Evolutionary conservation across 2,797 vertebrate genomes (phyloP), one percentile per base, ranked within the genome.

Genomic region (Alcedo atthis): DNA sequence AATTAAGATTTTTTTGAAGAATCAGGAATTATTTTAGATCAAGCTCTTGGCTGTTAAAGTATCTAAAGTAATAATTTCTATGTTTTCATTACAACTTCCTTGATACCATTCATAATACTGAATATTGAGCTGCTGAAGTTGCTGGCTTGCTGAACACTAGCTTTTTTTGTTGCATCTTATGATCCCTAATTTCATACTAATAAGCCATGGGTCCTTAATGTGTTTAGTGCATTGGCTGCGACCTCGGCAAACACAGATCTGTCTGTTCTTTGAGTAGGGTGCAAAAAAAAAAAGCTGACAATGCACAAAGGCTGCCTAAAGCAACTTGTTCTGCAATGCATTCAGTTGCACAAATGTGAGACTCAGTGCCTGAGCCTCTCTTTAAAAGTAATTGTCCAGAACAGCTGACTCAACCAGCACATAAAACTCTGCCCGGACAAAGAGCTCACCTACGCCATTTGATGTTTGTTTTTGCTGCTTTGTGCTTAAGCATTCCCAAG

Each of bases 161-260:
- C 64, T 91, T 87, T 96, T 96, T 93, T 93, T 95, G 87, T 93
- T 81, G 45, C 42, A 81, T 92, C 96, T 94, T 85, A 70, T 22
- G 45, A 55, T 92, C 62, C 24, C 57, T 92, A 92, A 95, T 94
- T 89, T 94, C 87, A 81, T 89, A 58, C 68, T 96, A 92, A 85
- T 75, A 85, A 55, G 26, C 88, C 93, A 58, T 67, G 91, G 48
- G 66, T 93, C 82, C 58, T 86, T 25, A 69, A 54, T 37, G 37
- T 81, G 87, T 78, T 66, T 93, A 90, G 85, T 80, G 77, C 16
- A 8, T 74, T 81, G 93, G 45, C 61, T 91, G 90, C 71, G 87
- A 73, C 67, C 78, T 88, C 9, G 8, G 69, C 78, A 70, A 87
- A 85, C 54, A 69, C 33, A 6, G 1, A 80, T 82, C 66, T 12